A percentile compares a stretch with the other conserved stretches of the same genome.
Conservation (phyloP, 2,888 invertebrate species). For the Pasiphila rectangulata region DNA sequence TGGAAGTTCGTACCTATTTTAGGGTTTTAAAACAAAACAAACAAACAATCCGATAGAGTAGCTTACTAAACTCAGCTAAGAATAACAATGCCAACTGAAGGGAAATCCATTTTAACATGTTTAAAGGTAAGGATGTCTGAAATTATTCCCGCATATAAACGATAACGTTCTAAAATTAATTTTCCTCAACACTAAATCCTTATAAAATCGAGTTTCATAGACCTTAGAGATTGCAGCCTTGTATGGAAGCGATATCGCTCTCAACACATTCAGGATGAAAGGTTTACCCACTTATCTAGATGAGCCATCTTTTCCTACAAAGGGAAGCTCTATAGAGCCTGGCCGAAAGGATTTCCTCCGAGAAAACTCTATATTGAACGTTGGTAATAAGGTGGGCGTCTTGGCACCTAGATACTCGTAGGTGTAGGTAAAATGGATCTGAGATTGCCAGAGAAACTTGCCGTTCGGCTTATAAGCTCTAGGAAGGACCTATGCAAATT, state of each 20-base stretch:
- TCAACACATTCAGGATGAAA: slow-evolving; percentile 50
- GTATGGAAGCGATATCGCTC: slow-evolving; percentile 41
- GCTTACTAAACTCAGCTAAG: too few species aligned
- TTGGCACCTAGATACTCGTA: slow-evolving; percentile 7
- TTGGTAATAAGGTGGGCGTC: slow-evolving; percentile 30
- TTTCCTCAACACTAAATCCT: slow-evolving; percentile 35
- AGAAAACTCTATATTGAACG: slow-evolving; percentile 48
- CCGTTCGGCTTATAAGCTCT: neutral
- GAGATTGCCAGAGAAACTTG: neutral
- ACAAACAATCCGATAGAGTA: too few species aligned
- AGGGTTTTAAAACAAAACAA: too few species aligned
- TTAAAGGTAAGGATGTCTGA: too few species aligned
- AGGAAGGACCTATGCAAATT: too few species aligned
- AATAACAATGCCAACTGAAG: too few species aligned
- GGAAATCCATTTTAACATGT: too few species aligned
- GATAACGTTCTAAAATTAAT: neutral
- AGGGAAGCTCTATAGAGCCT: slow-evolving; percentile 50
- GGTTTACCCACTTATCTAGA: slow-evolving; percentile 74
- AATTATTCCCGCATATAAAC: neutral
- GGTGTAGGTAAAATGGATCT: slow-evolving; percentile 1
- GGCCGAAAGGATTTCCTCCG: slow-evolving; percentile 49
- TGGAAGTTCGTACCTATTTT: too few species aligned
- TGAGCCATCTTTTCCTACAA: slow-evolving; percentile 67
- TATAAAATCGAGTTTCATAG: slow-evolving; percentile 18
- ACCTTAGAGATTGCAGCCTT: slow-evolving; percentile 21